Evolutionary conservation across 1,140 invertebrate genomes (phyloP).

Genomic region (Drosophila leontia): DNA sequence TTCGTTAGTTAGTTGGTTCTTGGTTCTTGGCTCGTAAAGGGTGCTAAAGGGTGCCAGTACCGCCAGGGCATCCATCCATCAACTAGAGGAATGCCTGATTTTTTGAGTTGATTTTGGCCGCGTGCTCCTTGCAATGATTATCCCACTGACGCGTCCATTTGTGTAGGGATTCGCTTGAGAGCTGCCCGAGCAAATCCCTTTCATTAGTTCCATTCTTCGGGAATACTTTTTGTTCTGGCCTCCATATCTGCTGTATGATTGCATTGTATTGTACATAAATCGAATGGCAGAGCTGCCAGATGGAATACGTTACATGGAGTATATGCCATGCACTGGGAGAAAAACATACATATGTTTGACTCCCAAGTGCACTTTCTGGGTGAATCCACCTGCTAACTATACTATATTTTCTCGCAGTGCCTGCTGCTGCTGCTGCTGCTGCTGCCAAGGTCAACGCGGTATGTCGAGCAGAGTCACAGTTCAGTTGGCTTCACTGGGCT

Average conservation of each 20-base stretch:
- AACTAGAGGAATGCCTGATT: slow-evolving; percentile 3
- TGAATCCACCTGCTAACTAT: background rate
- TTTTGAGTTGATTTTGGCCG: background rate
- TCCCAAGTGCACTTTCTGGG: background rate
- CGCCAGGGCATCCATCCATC: slow-evolving; percentile 7
- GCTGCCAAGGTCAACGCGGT: slow-evolving; percentile 23
- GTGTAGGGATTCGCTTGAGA: slow-evolving; percentile 11
- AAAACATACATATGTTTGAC: background rate
- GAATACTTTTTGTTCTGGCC: slow-evolving; percentile 1
- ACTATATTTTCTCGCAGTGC: background rate
- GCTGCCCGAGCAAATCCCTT: slow-evolving; percentile 31
- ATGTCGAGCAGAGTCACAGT: slow-evolving; percentile 35
- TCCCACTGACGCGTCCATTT: slow-evolving; percentile 5
- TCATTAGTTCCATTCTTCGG: slow-evolving; percentile 32
- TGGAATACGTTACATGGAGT: background rate
- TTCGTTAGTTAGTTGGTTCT: background rate
- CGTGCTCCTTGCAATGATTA: slow-evolving; percentile 6
- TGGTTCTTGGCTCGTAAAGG: slow-evolving; percentile 3
- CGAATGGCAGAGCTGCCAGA: slow-evolving; percentile 7
- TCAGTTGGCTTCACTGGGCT: slow-evolving; percentile 56
- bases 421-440: too few species aligned
- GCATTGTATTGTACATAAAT: slow-evolving; percentile 31
- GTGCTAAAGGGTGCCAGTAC: slow-evolving; percentile 7
- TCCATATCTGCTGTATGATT: slow-evolving; percentile 26
- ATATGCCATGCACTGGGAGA: background rate